Base-by-base conservation (phyloP, 2,888 invertebrate genomes). In the Euproctis similis region DNA sequence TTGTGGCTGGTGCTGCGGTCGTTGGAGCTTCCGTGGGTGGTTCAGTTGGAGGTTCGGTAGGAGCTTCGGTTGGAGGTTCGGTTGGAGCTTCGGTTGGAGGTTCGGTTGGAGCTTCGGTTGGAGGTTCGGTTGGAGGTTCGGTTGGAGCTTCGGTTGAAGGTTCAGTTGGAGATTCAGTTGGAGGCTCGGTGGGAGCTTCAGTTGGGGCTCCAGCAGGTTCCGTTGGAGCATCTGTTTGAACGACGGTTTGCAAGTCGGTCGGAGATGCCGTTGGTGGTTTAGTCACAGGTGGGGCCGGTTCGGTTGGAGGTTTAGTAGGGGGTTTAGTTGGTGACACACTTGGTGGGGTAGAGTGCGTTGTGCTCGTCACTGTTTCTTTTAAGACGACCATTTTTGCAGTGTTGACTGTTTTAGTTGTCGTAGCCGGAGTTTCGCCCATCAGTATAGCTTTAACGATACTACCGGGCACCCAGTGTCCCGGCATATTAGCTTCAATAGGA, bases 401-500 rank as follows among this genome's bases (percentile, higher is more conserved):
- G n/a, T n/a, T n/a, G n/a, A n/a, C n/a, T n/a, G n/a, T n/a, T n/a
- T n/a, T n/a, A n/a, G n/a, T 9, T 11, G 1, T 16, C 11, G 2
- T 19, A 8, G 2, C 6, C 14, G 9, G 9, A 12, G 16, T 26
- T 5, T 1, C 9, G 5, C 18, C 8, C 19, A 16, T 18, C 7
- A 34, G 24, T 10, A 34, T 34, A 21, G 24, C 9, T 47, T 65
- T 69, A 0, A 70, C 31, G 2, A 72, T 40, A 26, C 66, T 70
- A 1, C 48, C 16, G 1, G 71, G 71, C 1, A 72, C 34, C 71
- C 71, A 72, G 32, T 71, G 71, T 2, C 71, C 59, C 0, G 71
- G 71, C 55, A 71, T 53, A 3, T 58, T 40, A 0, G 71, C 46
- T 42, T 72, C 71, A 1, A 70, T 46, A 6, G 71, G 71, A 24